Evolutionary conservation across 2,888 invertebrate genomes (phyloP).

Genomic region (Meliscaeva auricollis): DNA sequence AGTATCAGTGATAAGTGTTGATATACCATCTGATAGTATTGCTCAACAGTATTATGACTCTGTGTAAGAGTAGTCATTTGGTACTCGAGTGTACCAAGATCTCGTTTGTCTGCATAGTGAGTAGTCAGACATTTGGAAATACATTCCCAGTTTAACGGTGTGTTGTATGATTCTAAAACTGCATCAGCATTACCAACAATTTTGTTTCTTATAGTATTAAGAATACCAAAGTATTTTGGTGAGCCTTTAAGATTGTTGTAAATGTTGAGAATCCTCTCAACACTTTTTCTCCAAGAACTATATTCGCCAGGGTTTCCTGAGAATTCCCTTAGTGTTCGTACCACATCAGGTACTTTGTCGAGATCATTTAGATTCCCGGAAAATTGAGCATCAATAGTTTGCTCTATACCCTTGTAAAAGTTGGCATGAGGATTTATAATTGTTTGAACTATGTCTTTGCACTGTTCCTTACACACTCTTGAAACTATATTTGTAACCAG

Average conservation of each 20-base stretch:
- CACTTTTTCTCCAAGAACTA: neutral
- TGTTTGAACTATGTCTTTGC: neutral
- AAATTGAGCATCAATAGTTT: neutral
- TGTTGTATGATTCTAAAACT: neutral
- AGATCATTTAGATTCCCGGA: neutral
- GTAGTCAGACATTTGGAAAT: neutral
- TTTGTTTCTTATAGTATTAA: neutral
- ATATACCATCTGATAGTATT: neutral
- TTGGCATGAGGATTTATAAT: conserved; percentile 2
- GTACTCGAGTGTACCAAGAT: neutral
- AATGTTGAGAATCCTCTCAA: neutral
- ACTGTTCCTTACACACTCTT: neutral
- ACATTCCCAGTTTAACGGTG: neutral
- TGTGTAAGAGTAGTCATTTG: neutral
- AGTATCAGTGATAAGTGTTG: neutral
- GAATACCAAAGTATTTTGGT: neutral
- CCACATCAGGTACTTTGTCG: neutral
- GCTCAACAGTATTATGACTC: neutral
- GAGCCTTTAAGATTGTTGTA: neutral
- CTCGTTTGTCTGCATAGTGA: neutral
- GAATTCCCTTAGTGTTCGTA: conserved; percentile 3
- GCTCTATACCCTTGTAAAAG: neutral
- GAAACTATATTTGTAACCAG: neutral
- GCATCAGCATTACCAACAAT: neutral
- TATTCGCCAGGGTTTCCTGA: neutral